Percentiles rank a stretch among this genome's conserved stretches.
phyloP scores from a whole-genome alignment of 2,113 vertebrate genomes.

The Heliornis fulica region DNA sequence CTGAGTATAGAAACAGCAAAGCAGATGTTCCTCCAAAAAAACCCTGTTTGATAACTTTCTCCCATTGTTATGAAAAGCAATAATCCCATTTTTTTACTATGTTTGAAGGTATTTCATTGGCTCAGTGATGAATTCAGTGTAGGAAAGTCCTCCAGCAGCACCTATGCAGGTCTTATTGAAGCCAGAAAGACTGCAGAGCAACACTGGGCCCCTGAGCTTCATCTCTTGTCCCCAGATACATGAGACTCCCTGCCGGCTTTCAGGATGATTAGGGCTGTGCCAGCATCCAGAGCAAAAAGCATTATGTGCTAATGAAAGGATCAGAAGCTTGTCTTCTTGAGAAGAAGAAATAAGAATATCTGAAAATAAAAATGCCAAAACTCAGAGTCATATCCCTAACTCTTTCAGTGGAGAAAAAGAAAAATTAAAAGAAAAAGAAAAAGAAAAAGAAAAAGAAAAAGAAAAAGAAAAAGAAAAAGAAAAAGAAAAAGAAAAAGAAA shows the following conservation, averaged over 20 bases:
- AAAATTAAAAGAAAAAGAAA: too few relatives aligned
- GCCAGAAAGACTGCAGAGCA: not conserved
- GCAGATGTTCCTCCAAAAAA: not conserved
- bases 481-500: not conserved
- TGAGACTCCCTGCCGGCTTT: not conserved
- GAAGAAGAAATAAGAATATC: not conserved
- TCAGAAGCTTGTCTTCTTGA: not conserved
- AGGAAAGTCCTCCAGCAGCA: not conserved
- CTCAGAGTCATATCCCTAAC: not conserved
- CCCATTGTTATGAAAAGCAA: accelerated
- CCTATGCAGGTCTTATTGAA: not conserved
- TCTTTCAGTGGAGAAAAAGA: not conserved
- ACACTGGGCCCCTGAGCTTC: not conserved
- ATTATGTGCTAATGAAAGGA: not conserved
- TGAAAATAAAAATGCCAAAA: not conserved
- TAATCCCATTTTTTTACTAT: not conserved
- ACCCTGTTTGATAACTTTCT: not conserved
- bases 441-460: too few relatives aligned
- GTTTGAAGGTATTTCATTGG: not conserved
- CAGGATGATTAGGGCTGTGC: not conserved
- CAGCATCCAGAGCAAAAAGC: not conserved
- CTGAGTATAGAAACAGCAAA: not conserved
- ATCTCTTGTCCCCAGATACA: accelerated
- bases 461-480: too few relatives aligned
- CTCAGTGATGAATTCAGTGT: not conserved